Evolutionary conservation across 2,888 invertebrate genomes (phyloP).

Genomic region (Agriotes lineatus): DNA sequence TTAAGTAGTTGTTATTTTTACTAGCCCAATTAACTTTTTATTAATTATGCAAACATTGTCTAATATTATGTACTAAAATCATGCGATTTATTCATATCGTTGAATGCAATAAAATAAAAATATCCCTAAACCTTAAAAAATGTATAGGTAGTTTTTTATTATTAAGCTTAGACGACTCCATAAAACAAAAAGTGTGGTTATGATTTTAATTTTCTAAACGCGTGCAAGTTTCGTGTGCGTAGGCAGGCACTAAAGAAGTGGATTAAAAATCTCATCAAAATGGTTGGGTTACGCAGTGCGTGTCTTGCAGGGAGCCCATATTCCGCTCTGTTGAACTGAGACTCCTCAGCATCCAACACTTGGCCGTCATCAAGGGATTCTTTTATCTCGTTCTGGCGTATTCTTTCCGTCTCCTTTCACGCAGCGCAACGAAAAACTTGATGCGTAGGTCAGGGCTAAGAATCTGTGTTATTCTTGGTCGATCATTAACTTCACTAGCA

Average conservation of each 20-base stretch:
- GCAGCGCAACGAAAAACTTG: conserved; percentile 53
- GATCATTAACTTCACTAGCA: conserved; percentile 49
- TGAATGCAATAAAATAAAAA: no score
- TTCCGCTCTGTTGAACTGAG: conserved; percentile 42
- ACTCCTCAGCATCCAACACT: conserved; percentile 39
- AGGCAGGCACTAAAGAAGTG: no score
- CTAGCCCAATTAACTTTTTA: no score
- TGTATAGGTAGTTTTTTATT: no score
- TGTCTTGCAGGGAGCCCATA: conserved; percentile 24
- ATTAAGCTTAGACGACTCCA: no score
- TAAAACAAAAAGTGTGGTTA: no score
- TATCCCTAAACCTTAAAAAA: no score
- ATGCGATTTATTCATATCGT: no score
- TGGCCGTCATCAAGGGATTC: conserved; percentile 47
- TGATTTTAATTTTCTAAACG: background rate
- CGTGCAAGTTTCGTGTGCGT: no score
- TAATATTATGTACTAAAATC: no score
- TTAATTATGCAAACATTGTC: no score
- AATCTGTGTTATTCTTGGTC: conserved; percentile 52
- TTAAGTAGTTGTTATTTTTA: no score
- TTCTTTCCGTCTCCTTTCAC: conserved; percentile 47
- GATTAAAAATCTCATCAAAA: background rate
- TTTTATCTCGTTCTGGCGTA: conserved; percentile 46
- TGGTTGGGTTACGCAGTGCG: background rate
- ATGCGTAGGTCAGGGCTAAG: conserved; percentile 55